Evolutionary conservation across 2,797 vertebrate genomes (phyloP).

Genomic region (Danio choprae): DNA sequence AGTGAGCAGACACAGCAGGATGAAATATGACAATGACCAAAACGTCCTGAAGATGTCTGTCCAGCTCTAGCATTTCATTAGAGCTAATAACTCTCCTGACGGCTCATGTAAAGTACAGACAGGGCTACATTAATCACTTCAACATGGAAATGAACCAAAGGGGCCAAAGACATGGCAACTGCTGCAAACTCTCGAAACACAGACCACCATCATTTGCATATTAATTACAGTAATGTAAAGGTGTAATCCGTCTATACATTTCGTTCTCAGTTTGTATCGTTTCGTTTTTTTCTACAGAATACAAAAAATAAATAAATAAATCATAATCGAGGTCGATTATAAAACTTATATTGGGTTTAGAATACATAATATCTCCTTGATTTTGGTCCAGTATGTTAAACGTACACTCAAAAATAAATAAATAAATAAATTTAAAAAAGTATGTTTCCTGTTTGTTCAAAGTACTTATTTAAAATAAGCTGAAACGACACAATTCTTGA

Average conservation of each 20-base stretch:
- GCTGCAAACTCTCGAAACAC: not conserved
- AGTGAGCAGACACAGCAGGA: not conserved
- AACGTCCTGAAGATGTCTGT: not conserved
- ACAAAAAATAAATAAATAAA: no score
- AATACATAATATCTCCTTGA: no score
- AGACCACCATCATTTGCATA: not conserved
- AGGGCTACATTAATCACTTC: not conserved
- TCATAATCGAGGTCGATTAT: no score
- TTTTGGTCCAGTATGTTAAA: no score
- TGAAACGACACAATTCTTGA: no score
- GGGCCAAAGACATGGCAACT: not conserved
- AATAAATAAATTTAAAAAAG: no score
- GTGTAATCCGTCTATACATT: no score
- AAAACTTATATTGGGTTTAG: no score
- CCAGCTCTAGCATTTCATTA: not conserved
- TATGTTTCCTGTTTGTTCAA: no score
- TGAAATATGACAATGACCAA: not conserved
- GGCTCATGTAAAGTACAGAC: not conserved
- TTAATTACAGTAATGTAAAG: not conserved
- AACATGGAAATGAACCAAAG: not conserved
- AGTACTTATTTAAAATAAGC: no score
- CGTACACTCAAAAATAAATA: no score
- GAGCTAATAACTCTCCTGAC: constrained; percentile 17
- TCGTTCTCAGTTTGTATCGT: not conserved
- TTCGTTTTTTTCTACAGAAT: no score